These are phyloP conservation scores for Zophobas atratus DNA, from an alignment of 1,140 invertebrate genomes.

Conservation along the genomic window DNA sequence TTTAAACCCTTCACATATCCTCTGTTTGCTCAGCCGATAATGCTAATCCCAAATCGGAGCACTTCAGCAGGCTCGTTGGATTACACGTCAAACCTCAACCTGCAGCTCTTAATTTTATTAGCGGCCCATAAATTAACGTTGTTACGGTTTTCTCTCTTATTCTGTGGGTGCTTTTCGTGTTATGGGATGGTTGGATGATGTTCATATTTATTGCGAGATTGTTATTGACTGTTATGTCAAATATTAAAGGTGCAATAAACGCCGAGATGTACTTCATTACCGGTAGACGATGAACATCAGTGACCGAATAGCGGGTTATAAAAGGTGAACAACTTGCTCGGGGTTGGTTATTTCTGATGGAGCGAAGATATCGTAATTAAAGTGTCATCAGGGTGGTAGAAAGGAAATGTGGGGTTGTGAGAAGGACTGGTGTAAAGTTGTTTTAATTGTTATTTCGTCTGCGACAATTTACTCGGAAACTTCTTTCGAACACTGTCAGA, in stretches of 20 bases:
- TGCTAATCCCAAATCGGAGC: neutral
- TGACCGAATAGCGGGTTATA: too few species aligned
- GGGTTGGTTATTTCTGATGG: too few species aligned
- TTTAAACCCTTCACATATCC: conserved; percentile 1
- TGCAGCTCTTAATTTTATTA: conserved; percentile 1
- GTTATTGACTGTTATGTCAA: neutral
- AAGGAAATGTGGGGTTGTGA: too few species aligned
- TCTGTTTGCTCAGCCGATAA: neutral
- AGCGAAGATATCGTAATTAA: too few species aligned
- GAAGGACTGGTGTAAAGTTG: too few species aligned
- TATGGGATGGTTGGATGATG: neutral
- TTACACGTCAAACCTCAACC: conserved; percentile 2
- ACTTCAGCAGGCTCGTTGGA: conserved; percentile 13
- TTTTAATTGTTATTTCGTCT: too few species aligned
- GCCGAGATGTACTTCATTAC: conserved; percentile 1
- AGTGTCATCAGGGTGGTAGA: too few species aligned
- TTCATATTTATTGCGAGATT: conserved; percentile 1
- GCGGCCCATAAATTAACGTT: neutral
- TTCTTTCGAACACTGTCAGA: too few species aligned
- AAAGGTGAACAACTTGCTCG: too few species aligned
- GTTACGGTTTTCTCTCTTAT: neutral
- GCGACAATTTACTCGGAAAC: too few species aligned
- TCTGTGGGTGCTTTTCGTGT: too few species aligned
- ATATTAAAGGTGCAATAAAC: neutral
- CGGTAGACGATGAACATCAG: neutral